These are phyloP conservation scores for Remorina albescens DNA, from an alignment of 2,797 vertebrate genomes.

Conservation along the genomic window DNA sequence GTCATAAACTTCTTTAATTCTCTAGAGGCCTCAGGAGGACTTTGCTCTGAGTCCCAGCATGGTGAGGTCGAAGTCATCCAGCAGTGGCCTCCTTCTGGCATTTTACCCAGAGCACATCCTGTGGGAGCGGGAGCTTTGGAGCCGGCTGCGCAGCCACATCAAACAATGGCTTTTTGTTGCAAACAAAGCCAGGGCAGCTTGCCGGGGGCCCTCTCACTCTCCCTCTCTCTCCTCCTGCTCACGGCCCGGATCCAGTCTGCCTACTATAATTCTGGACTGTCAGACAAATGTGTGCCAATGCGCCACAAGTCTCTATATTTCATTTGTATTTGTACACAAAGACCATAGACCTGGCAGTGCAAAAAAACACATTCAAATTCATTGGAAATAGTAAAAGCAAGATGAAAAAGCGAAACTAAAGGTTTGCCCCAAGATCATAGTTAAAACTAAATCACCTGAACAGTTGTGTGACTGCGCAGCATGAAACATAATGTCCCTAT, in stretches of 20 bases:
- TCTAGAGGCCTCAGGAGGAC: constrained; percentile 63
- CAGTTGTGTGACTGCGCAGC: constrained; percentile 61
- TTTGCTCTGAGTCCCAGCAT: constrained; percentile 65
- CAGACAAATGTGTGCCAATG: constrained; percentile 76
- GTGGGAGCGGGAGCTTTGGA: constrained; percentile 86
- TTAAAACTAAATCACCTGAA: constrained; percentile 74
- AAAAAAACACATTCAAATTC: constrained; percentile 72
- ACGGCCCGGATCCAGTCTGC: constrained; percentile 69
- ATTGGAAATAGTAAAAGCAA: constrained; percentile 59
- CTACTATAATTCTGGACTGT: constrained; percentile 74
- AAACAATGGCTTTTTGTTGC: constrained; percentile 90
- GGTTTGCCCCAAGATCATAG: constrained; percentile 55
- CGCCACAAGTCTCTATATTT: constrained; percentile 64
- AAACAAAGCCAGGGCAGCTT: constrained; percentile 89
- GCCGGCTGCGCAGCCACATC: constrained; percentile 85
- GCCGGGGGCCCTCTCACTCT: constrained; percentile 79
- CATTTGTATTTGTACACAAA: constrained; percentile 76
- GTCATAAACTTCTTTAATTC: constrained; percentile 63
- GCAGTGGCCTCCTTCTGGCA: constrained; percentile 84
- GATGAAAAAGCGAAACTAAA: constrained; percentile 65
- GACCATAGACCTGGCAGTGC: constrained; percentile 66
- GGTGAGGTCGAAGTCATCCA: constrained; percentile 80
- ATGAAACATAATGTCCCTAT: constrained; percentile 63
- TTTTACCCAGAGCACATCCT: constrained; percentile 87
- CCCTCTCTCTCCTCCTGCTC: constrained; percentile 53